phyloP scores from a whole-genome alignment of 2,888 invertebrate genomes.

The Rhimphoctona megacephalus region DNA sequence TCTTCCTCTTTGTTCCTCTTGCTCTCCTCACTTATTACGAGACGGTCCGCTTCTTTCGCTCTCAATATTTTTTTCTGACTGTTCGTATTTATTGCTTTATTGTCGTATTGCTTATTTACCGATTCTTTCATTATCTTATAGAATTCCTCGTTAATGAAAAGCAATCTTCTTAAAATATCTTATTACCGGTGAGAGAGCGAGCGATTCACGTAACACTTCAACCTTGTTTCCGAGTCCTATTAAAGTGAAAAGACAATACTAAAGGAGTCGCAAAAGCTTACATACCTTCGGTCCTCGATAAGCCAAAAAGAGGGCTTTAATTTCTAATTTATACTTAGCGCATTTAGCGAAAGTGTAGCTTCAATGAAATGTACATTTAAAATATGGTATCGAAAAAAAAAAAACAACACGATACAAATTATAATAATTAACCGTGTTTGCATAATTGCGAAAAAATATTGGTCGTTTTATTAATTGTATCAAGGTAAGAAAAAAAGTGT shows the following conservation, averaged over 20 bases:
- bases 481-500: no score
- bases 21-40: background rate
- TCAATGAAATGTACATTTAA: no score
- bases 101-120: background rate
- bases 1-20: constrained; percentile 24
- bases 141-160: background rate
- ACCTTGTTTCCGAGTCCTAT: background rate
- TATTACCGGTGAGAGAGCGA: background rate
- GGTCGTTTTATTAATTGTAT: no score
- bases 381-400: no score
- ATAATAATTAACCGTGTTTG: no score
- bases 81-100: background rate
- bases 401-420: no score
- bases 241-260: constrained; percentile 2
- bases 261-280: background rate
- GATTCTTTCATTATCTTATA: constrained; percentile 8
- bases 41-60: background rate
- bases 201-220: background rate
- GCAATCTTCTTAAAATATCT: constrained; percentile 16
- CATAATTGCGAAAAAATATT: no score
- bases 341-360: no score
- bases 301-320: no score
- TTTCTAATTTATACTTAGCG: no score
- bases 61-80: background rate
- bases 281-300: background rate